phyloP scores from a whole-genome alignment of 2,888 invertebrate genomes.

The Drosophila kanekoi region DNA sequence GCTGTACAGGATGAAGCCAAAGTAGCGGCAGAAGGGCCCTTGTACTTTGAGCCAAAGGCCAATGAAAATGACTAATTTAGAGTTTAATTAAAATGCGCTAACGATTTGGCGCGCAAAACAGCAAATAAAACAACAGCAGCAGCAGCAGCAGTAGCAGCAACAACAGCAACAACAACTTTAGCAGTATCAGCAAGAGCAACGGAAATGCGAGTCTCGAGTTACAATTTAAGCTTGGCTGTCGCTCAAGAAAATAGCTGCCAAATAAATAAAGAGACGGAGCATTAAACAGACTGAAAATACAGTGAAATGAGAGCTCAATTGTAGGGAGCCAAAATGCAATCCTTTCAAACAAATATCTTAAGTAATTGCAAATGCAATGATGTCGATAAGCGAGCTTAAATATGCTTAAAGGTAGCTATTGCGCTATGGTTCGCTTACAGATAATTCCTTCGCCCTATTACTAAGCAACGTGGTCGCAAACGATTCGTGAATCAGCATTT shows the following conservation, averaged over 20 bases:
- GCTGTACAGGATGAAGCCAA: slow-evolving; percentile 1
- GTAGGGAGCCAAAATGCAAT: slow-evolving; percentile 36
- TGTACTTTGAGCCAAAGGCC: slow-evolving; percentile 69
- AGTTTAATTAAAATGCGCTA: slow-evolving; percentile 79
- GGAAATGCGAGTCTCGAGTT: slow-evolving; percentile 23
- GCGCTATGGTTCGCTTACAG: not conserved
- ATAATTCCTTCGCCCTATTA: slow-evolving; percentile 2
- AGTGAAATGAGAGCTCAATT: slow-evolving; percentile 24
- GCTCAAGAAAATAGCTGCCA: slow-evolving; percentile 60
- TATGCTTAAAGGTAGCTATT: not conserved
- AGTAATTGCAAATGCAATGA: slow-evolving; percentile 68
- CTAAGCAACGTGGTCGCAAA: not conserved
- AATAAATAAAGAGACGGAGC: slow-evolving; percentile 58
- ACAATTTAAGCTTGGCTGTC: slow-evolving; percentile 64
- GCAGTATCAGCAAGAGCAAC: slow-evolving; percentile 10
- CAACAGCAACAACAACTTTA: slow-evolving; percentile 13
- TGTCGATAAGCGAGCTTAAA: slow-evolving; percentile 39
- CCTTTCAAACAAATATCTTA: slow-evolving; percentile 33
- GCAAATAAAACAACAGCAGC: slow-evolving; percentile 24
- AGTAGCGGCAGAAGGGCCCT: slow-evolving; percentile 40
- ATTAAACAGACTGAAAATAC: slow-evolving; percentile 39
- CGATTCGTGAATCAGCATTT: slow-evolving; percentile 1
- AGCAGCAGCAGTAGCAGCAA: slow-evolving; percentile 14
- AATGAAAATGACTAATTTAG: slow-evolving; percentile 79
- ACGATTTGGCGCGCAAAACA: slow-evolving; percentile 64